Evolutionary conservation across 1,140 invertebrate genomes (phyloP), one percentile per base, ranked within the genome.

Genomic region (Anagrus nilaparvatae): DNA sequence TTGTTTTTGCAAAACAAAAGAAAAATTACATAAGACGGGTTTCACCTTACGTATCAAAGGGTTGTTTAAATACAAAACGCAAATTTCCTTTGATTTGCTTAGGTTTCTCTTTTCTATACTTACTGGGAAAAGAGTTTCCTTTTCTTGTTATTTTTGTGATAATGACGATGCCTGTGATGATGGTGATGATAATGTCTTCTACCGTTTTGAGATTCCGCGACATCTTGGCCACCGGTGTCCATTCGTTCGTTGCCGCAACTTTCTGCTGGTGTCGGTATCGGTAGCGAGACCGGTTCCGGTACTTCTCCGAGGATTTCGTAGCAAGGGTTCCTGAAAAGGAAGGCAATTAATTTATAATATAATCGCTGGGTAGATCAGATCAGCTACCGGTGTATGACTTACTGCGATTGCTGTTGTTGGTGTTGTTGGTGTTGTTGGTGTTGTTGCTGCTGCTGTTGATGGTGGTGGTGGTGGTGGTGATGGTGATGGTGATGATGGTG

Each of bases 91-190:
- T n/a, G n/a, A n/a, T n/a, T n/a, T n/a, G n/a, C n/a, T n/a, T n/a
- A n/a, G n/a, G n/a, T n/a, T n/a, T n/a, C n/a, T n/a, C n/a, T n/a
- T n/a, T n/a, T n/a, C 9, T 16, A 20, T 42, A 65, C 65, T 63
- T 50, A 68, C 64, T 64, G 53, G 40, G 49, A 57, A 8, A 54
- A 54, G 27, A 59, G 41, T 42, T 65, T 68, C n/a, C 63, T 53
- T 29, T 58, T 68, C 20, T 54, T 63, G 18, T 46, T 47, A 21
- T 44, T 48, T 10, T 53, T 52, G 27, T 59, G 60, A 40, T 58
- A 55, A 31, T 58, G 60, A 38, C 57, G 55, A 35, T 54, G 54
- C 21, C 54, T 53, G 28, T 58, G 53, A 42, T 56, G 52, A 43
- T 61, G 59, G 24, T 60, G 55, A 40, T 53, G 55, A 30, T 61